Evolutionary conservation across 2,888 invertebrate genomes (phyloP), one percentile per base, ranked within the genome.

Genomic region (Thecophora atra): DNA sequence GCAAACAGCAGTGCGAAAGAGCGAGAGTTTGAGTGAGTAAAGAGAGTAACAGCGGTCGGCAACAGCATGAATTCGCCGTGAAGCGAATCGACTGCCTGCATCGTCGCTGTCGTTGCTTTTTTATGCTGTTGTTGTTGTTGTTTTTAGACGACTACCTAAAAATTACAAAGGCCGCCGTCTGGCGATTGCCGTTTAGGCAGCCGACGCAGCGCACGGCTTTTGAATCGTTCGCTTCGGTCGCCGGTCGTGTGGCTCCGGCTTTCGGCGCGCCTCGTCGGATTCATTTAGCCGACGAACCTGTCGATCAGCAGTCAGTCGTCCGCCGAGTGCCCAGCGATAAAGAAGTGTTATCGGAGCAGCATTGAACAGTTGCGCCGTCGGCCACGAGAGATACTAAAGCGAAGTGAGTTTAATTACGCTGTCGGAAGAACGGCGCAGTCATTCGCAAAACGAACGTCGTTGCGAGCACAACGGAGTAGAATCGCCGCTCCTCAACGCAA

Each of bases 221-320:
- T 54, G 37, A 52, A 21, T 72, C 72, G 73, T 72, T 73, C 72
- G 69, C 8, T 76, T 72, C 72, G 74, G 74, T 74, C 70, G 69
- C 70, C 72, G 76, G 77, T 78, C 78, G 78, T 78, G 78, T 77
- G 77, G 78, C 77, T 73, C 74, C 71, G 72, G 30, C 52, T 58
- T 70, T 74, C 76, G 70, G 72, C 75, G 73, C 74, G 74, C 74
- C 83, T 78, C 81, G 78, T 79, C 15, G 52, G 79, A 78, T 81
- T 82, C 77, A 83, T 81, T 80, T 83, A 82, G 77, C 79, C 79
- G 77, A 79, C 78, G 77, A 84, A 83, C 83, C 82, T 83, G 83
- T 84, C 83, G 84, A 83, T 84, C 84, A 83, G 79, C 79, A 81
- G 81, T 82, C 83, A 83, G 81, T 83, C 82, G 81, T 82, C 80